phyloP scores from a whole-genome alignment of 2,113 vertebrate species.

The Grantiella picta region DNA sequence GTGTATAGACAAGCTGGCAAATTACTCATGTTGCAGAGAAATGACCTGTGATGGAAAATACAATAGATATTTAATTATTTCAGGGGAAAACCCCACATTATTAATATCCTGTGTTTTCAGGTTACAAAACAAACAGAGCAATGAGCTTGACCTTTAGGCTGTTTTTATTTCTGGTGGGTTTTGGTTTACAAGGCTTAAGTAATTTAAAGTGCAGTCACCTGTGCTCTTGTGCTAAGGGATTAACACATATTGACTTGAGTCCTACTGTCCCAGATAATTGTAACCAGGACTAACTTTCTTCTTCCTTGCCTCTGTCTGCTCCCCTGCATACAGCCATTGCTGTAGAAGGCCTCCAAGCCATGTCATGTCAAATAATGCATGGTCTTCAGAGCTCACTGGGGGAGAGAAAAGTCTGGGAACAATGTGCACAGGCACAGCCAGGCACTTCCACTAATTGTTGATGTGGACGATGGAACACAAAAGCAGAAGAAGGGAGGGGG shows the following conservation, averaged over 20 bases:
- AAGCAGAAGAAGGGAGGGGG: constrained; percentile 44
- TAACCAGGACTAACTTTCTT: background rate
- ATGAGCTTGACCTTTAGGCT: background rate
- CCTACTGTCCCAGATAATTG: background rate
- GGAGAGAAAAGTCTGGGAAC: constrained; percentile 56
- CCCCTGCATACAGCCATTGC: background rate
- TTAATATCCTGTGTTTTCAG: constrained; percentile 23
- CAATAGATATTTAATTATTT: background rate
- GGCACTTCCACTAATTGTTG: constrained; percentile 70
- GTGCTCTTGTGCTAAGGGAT: background rate
- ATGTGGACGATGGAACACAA: constrained; percentile 38
- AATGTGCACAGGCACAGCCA: constrained; percentile 50
- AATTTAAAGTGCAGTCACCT: background rate
- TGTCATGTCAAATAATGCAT: constrained; percentile 58
- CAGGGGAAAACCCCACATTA: background rate
- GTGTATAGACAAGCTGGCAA: background rate
- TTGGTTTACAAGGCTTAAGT: background rate
- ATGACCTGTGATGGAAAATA: constrained; percentile 25
- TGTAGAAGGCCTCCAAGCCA: background rate
- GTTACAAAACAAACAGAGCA: constrained; percentile 6
- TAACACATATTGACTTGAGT: background rate
- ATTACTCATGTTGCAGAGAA: background rate
- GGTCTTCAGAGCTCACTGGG: constrained; percentile 58
- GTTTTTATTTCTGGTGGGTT: background rate
- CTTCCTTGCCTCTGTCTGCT: background rate